Conservation (phyloP, 2,888 invertebrate species). For the Orthonychiurus folsomi region DNA sequence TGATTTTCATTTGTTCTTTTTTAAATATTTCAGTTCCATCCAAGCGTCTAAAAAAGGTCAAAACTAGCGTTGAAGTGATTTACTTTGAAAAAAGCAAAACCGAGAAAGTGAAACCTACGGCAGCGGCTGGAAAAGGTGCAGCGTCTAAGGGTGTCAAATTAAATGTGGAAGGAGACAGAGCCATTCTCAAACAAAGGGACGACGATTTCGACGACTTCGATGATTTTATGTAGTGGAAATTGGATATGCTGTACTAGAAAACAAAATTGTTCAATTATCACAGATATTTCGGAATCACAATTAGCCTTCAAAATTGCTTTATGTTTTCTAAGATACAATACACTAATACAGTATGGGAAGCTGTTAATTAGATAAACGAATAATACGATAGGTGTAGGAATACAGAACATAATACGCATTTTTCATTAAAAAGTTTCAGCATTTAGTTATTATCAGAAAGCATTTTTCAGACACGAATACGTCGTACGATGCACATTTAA, state of each 20-base stretch:
- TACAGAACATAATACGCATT: too few relatives aligned
- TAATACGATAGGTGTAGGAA: too few relatives aligned
- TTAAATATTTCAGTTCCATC: conserved; percentile 69
- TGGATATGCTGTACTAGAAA: too few relatives aligned
- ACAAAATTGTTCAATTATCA: background rate
- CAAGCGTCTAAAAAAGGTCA: conserved; percentile 73
- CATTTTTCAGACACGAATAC: too few relatives aligned
- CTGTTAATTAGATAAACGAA: too few relatives aligned
- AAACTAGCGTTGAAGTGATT: conserved; percentile 70
- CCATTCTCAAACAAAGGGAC: conserved; percentile 24
- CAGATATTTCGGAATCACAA: background rate
- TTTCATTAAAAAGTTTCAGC: too few relatives aligned
- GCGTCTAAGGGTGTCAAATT: conserved; percentile 57
- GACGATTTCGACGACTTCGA: conserved; percentile 38
- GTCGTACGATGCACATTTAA: too few relatives aligned
- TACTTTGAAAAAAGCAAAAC: conserved; percentile 79
- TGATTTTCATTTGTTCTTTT: conserved; percentile 36
- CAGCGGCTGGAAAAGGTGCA: conserved; percentile 59
- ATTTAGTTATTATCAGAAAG: too few relatives aligned
- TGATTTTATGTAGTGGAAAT: conserved; percentile 36
- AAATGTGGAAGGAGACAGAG: conserved; percentile 61
- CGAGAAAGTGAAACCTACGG: conserved; percentile 69
- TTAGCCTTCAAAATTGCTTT: background rate
- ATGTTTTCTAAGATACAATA: too few relatives aligned
- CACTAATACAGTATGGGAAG: too few relatives aligned